phyloP scores from a whole-genome alignment of 2,888 invertebrate species.

The Andrena fulva region DNA sequence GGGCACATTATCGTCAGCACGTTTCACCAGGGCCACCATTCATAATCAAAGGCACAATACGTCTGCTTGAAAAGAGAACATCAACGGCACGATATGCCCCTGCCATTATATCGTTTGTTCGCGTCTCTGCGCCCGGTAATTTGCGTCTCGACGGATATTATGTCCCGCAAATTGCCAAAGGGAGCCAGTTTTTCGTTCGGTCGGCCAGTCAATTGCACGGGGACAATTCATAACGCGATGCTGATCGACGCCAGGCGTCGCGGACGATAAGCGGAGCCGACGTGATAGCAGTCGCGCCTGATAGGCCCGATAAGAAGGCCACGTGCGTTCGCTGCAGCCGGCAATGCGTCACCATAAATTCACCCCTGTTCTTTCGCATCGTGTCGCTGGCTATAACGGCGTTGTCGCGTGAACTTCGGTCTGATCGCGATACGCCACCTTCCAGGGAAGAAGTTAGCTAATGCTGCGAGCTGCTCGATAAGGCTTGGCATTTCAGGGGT shows the following conservation, averaged over 20 bases:
- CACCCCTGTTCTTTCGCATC: constrained; percentile 32
- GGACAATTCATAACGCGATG: constrained; percentile 67
- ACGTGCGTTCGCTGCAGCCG: constrained; percentile 64
- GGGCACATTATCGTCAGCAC: background rate
- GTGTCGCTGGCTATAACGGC: constrained; percentile 30
- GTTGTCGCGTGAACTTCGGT: constrained; percentile 59
- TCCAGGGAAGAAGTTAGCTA: constrained; percentile 23
- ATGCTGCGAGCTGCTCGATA: constrained; percentile 6
- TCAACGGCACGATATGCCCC: constrained; percentile 24
- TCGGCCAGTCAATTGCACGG: constrained; percentile 40
- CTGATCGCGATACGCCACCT: constrained; percentile 38
- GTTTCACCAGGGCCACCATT: constrained; percentile 4
- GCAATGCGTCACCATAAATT: constrained; percentile 71
- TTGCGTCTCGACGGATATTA: constrained; percentile 20
- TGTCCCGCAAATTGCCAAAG: constrained; percentile 24
- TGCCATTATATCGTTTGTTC: constrained; percentile 49
- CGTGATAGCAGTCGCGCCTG: constrained; percentile 61
- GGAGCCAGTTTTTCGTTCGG: constrained; percentile 36
- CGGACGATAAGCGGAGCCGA: constrained; percentile 67
- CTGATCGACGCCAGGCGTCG: constrained; percentile 67
- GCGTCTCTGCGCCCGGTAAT: constrained; percentile 33
- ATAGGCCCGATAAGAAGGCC: constrained; percentile 66
- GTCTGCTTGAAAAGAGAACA: background rate
- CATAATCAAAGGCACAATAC: background rate
- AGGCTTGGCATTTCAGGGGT: background rate